phyloP scores from a whole-genome alignment of 64 coral and sea anemone species.

The Pocillopora verrucosa region DNA sequence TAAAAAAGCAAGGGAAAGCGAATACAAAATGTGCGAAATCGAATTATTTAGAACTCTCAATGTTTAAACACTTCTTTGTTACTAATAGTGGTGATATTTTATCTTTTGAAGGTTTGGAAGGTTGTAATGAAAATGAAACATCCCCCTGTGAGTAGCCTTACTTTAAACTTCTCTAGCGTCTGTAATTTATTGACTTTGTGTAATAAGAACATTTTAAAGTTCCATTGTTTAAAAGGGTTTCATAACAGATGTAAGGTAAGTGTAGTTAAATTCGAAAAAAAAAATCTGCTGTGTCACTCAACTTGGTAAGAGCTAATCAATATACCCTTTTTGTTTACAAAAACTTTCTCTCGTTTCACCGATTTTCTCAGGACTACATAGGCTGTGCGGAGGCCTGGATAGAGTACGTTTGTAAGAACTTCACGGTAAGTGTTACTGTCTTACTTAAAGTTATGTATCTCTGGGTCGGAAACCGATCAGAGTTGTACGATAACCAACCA shows the following conservation, averaged over 20 bases:
- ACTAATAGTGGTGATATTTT: not conserved
- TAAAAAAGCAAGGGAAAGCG: not conserved
- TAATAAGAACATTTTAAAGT: not conserved
- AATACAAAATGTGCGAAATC: not conserved
- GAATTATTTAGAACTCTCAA: not conserved
- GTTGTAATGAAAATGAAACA: constrained; percentile 94
- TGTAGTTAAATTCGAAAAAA: not conserved
- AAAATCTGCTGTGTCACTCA: not conserved
- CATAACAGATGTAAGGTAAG: not conserved
- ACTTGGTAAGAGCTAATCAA: not conserved
- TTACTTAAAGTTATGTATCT: no score
- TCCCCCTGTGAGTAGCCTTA: constrained; percentile 49
- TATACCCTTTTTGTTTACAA: not conserved
- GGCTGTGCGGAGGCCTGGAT: constrained; percentile 94
- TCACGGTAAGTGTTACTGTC: constrained; percentile 59
- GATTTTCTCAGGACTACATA: constrained; percentile 75
- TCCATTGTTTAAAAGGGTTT: not conserved
- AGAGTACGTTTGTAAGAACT: constrained; percentile 95
- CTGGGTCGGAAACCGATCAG: no score
- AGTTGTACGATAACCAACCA: no score
- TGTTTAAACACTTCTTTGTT: not conserved
- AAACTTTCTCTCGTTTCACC: not conserved
- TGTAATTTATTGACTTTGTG: no score
- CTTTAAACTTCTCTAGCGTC: not conserved
- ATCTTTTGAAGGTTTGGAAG: constrained; percentile 78